A percentile compares a stretch with the other conserved stretches of the same genome.
phyloP scores from a whole-genome alignment of 2,888 invertebrate genomes.

The Caenorhabditis wallacei region DNA sequence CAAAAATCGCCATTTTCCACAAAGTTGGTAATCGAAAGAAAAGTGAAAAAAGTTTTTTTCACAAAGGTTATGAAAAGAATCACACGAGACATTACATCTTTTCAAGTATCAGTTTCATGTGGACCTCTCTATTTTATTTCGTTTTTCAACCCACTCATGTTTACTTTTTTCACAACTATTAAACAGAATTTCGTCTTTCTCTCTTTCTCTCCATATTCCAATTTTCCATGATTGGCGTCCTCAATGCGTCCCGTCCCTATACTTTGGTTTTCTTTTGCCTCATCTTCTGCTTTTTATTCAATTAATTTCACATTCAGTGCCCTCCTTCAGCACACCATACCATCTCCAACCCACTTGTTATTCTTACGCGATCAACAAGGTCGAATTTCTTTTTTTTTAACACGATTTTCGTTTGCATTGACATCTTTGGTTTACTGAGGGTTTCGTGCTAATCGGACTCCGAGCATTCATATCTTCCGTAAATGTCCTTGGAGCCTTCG shows the following conservation, averaged over 20 bases:
- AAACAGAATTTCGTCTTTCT: constrained; percentile 8
- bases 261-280: constrained; percentile 31
- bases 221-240: constrained; percentile 45
- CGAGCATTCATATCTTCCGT: constrained; percentile 2
- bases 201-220: constrained; percentile 34
- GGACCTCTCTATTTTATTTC: neutral
- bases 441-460: neutral
- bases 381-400: constrained; percentile 48
- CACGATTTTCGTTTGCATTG: constrained; percentile 33
- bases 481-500: constrained; percentile 38
- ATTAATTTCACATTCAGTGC: constrained; percentile 53
- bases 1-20: neutral
- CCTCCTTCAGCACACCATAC: constrained; percentile 44
- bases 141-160: neutral
- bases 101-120: neutral
- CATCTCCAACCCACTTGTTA: constrained; percentile 49
- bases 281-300: constrained; percentile 60
- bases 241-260: constrained; percentile 29
- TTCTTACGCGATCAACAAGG: constrained; percentile 59
- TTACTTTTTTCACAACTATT: neutral
- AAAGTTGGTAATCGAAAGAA: neutral
- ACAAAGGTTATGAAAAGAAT: neutral
- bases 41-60: neutral
- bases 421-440: neutral
- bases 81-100: neutral